Percentiles rank a stretch among this genome's conserved stretches.
Evolutionary conservation across 1,140 invertebrate genomes (phyloP).

Genomic region (Telenomus remus): DNA sequence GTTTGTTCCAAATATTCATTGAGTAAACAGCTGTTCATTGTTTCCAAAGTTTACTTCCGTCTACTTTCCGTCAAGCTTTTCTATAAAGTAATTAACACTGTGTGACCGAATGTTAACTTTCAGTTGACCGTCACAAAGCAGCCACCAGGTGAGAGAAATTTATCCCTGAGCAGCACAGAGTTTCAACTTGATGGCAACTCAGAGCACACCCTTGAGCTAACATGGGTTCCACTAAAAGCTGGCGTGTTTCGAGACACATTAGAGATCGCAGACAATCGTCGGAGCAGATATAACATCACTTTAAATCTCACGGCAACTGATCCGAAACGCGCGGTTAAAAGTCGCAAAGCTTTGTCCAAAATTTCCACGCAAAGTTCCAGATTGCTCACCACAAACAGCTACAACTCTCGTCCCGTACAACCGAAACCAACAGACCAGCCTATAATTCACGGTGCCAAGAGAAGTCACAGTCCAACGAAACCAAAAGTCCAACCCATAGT

Average conservation of each 20-base stretch:
- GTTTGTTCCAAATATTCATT: background rate
- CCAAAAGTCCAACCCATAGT: background rate
- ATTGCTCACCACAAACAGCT: constrained; percentile 3
- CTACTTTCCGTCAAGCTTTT: no score
- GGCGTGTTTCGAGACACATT: constrained; percentile 79
- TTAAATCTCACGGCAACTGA: constrained; percentile 70
- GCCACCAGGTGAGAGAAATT: constrained; percentile 76
- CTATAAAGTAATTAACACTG: no score
- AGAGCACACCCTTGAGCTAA: constrained; percentile 75
- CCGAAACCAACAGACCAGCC: background rate
- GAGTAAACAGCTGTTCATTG: no score
- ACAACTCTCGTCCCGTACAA: constrained; percentile 7
- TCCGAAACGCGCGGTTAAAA: constrained; percentile 67
- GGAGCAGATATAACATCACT: constrained; percentile 81
- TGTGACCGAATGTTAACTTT: background rate
- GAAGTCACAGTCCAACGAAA: constrained; percentile 23
- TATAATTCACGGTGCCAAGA: constrained; percentile 16
- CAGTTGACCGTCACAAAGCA: constrained; percentile 79
- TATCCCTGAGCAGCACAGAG: constrained; percentile 76
- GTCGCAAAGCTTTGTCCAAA: constrained; percentile 61
- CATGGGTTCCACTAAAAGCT: constrained; percentile 78
- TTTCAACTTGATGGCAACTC: constrained; percentile 71
- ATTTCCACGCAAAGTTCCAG: background rate
- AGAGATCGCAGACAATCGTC: constrained; percentile 78
- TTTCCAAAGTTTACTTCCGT: no score